Base-by-base conservation (phyloP, 2,888 invertebrate genomes). In the Gerris lacustris region DNA sequence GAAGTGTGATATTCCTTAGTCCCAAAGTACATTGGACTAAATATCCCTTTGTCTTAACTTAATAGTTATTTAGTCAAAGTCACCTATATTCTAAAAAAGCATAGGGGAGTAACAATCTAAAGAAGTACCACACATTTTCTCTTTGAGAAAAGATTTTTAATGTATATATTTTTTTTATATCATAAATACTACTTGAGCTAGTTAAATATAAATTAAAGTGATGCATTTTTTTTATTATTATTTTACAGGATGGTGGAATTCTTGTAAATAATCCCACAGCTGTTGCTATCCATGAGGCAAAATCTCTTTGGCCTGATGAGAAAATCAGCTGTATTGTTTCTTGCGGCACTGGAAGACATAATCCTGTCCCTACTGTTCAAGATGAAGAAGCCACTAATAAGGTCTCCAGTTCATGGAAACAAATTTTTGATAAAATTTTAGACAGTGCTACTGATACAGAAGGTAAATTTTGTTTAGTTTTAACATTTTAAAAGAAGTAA, bases 381-480 rank as follows among this genome's bases (percentile, higher is more conserved):
- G 79, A 80, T 69, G 75, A 78, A 70, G 78, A 79, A 72, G 76
- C 82, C 5, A 75, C 80, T 5, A 83, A 83, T 63, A 73, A 77
- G 5, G 75, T 76, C 6, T 84, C 85, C 44, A 66, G 70, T 0
- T 87, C 87, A 45, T 89, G 92, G 86, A 88, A 86, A 79, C 88
- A 88, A 75, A 92, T 92, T 80, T 88, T 94, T 77, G 83, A 87
- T 76, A 90, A 89, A 80, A 89, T 93, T 69, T 81, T 93, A 63
- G 91, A 92, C 78, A 91, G 90, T 74, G 93, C 93, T 6, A 92
- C 92, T 0, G 92, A 93, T 78, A 93, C 92, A 9, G 92, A 93
- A 85, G 88, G 90, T 89, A 79, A 75, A 77, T 63, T 63, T 31
- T 31, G 62, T 44, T 6, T 63, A 15, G 43, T 67, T 69, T 11